Percentiles rank a stretch among this genome's conserved stretches.
Evolutionary conservation across 1,140 invertebrate species (phyloP).

Genomic region (Cardiocondyla obscurior): DNA sequence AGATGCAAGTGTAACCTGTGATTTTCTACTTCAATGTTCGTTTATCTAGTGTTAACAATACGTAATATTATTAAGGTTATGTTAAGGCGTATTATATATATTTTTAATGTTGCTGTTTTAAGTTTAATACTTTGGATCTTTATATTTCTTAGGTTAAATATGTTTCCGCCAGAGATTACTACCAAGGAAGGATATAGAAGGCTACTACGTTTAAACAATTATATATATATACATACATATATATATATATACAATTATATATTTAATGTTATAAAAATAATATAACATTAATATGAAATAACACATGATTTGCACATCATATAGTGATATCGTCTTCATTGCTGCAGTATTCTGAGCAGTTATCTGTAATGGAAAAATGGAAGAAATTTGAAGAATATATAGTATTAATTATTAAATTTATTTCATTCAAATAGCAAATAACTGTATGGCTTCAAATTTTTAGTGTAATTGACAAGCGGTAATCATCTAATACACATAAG

Average conservation of each 20-base stretch:
- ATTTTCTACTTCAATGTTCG: slow-evolving; percentile 64
- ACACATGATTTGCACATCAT: neutral
- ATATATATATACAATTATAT: no score
- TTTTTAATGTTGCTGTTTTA: slow-evolving; percentile 62
- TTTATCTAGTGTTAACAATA: slow-evolving; percentile 62
- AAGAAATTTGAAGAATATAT: slow-evolving; percentile 21
- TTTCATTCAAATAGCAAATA: slow-evolving; percentile 42
- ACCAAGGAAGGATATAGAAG: slow-evolving; percentile 33
- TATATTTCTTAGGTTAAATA: slow-evolving; percentile 26
- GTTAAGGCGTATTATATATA: slow-evolving; percentile 60
- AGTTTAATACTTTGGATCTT: slow-evolving; percentile 44
- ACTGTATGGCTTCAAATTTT: slow-evolving; percentile 35
- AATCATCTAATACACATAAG: neutral
- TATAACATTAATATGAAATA: neutral
- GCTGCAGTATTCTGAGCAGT: slow-evolving; percentile 37
- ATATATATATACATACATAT: no score
- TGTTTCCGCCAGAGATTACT: neutral
- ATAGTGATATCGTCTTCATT: neutral
- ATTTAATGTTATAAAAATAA: slow-evolving; percentile 4
- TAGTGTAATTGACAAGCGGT: slow-evolving; percentile 16
- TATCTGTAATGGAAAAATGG: neutral
- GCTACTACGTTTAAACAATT: neutral
- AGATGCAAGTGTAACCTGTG: slow-evolving; percentile 60
- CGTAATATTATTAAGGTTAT: slow-evolving; percentile 61
- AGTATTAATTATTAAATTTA: slow-evolving; percentile 36